These are phyloP conservation scores for Rhyacophila evoluta DNA, from an alignment of 2,888 invertebrate genomes.

Conservation along the genomic window DNA sequence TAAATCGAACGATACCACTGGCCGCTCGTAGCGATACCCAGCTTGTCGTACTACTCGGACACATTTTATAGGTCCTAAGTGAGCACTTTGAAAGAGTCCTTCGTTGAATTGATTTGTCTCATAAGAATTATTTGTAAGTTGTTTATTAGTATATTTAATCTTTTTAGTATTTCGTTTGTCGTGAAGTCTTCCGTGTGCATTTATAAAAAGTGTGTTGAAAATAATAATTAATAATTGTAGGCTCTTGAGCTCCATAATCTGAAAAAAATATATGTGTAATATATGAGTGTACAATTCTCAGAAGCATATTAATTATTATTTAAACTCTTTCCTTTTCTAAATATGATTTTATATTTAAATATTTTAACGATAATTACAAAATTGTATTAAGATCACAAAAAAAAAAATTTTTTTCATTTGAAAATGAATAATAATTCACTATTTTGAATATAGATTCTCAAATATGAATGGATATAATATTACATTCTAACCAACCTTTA, in stretches of 20 bases:
- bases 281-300: no score
- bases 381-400: no score
- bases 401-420: no score
- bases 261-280: not conserved
- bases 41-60: constrained; percentile 61
- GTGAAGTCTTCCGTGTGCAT: not conserved
- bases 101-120: not conserved
- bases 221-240: not conserved
- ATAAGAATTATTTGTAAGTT: not conserved
- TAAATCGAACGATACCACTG: constrained; percentile 64
- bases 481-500: no score
- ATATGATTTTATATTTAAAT: no score
- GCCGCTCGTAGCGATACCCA: constrained; percentile 66
- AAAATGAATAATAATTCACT: no score
- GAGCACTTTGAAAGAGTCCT: not conserved
- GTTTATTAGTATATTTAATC: not conserved
- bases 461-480: no score
- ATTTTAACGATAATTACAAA: no score
- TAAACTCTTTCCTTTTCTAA: no score
- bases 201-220: not conserved
- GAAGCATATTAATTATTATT: no score
- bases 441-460: no score
- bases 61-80: not conserved
- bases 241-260: not conserved
- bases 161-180: not conserved